These are phyloP conservation scores for Hoplostethus atlanticus DNA, from an alignment of 2,797 vertebrate species.

Conservation along the genomic window DNA sequence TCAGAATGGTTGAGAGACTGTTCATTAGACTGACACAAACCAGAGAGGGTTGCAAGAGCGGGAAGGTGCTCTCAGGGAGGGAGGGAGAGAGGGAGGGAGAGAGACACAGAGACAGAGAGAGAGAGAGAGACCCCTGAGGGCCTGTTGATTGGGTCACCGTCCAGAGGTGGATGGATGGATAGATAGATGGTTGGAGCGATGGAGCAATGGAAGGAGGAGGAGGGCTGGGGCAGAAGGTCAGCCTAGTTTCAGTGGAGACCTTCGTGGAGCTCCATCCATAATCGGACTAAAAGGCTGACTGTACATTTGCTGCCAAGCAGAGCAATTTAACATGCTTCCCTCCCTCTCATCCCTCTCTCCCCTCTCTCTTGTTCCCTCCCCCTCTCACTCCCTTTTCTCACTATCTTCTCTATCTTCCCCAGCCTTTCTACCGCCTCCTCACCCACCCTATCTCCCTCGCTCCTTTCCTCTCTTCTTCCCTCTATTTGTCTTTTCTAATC, in stretches of 20 bases:
- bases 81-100: not conserved
- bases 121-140: constrained; percentile 28
- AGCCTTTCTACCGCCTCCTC: not conserved
- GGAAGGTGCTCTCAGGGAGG: constrained; percentile 34
- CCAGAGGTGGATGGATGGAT: constrained; percentile 21
- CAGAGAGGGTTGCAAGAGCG: constrained; percentile 54
- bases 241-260: constrained; percentile 32
- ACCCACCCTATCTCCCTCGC: too few species aligned
- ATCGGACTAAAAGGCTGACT: constrained; percentile 27
- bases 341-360: not conserved
- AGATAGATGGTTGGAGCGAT: constrained; percentile 18
- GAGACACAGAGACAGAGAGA: constrained; percentile 15
- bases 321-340: constrained; percentile 14
- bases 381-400: not conserved
- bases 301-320: constrained; percentile 33
- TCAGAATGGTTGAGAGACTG: constrained; percentile 40
- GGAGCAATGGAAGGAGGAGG: constrained; percentile 1
- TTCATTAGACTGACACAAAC: constrained; percentile 74
- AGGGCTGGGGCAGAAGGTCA: constrained; percentile 9
- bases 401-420: not conserved
- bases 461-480: too few species aligned
- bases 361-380: not conserved
- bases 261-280: constrained; percentile 29
- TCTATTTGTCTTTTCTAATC: too few species aligned
- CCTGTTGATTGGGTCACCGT: constrained; percentile 40